These are phyloP conservation scores for Agrenia bidenticulata DNA, from an alignment of 2,888 invertebrate species.

Conservation along the genomic window DNA sequence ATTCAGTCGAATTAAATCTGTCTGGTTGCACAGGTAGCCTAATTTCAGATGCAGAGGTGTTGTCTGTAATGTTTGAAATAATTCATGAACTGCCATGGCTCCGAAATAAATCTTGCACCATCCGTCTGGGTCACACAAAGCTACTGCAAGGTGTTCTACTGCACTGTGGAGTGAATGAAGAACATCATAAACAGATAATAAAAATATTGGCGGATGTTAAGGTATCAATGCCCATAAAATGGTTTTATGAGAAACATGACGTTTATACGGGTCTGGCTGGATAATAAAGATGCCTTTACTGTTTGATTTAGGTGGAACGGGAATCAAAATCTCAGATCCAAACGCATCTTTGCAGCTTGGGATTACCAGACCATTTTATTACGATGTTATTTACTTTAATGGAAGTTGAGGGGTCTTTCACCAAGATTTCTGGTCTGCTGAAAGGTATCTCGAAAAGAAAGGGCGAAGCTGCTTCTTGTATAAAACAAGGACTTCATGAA, in stretches of 20 bases:
- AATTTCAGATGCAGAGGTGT: conserved; percentile 81
- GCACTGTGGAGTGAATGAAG: conserved; percentile 75
- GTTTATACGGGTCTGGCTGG: no score
- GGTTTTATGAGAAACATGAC: no score
- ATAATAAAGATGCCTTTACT: conserved; percentile 1
- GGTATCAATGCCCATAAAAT: no score
- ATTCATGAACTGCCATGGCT: conserved; percentile 68
- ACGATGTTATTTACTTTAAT: conserved; percentile 66
- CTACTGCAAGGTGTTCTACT: conserved; percentile 73
- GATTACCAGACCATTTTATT: conserved; percentile 69
- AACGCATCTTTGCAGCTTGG: conserved; percentile 67
- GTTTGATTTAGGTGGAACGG: conserved; percentile 62
- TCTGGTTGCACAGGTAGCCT: conserved; percentile 62
- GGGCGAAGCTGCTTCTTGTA: conserved; percentile 67
- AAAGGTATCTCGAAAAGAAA: conserved; percentile 68
- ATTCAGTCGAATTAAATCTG: not conserved
- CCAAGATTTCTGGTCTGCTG: conserved; percentile 65
- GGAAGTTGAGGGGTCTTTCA: conserved; percentile 66
- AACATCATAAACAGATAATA: conserved; percentile 55
- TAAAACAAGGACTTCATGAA: conserved; percentile 72
- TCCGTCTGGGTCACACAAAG: conserved; percentile 77
- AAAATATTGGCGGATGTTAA: conserved; percentile 54
- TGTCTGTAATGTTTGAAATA: conserved; percentile 75
- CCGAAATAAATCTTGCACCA: conserved; percentile 66
- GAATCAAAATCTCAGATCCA: conserved; percentile 71